Evolutionary conservation across 2,113 vertebrate species (phyloP).

Genomic region (Orycteropus afer): DNA sequence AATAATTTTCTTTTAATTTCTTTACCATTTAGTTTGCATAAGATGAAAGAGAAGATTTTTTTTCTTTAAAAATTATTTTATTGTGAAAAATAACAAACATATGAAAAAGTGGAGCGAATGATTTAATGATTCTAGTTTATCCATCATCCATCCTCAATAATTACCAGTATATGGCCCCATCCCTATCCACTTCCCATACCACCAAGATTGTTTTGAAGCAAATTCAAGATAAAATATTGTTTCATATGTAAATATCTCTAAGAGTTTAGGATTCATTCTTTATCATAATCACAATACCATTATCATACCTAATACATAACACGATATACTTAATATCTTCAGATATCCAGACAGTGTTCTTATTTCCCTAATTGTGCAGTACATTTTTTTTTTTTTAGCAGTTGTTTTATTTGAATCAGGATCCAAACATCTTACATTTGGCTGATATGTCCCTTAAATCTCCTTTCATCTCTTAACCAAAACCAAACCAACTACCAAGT

Average conservation of each 20-base stretch:
- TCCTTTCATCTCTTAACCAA: too few species aligned
- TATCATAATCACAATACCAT: background rate
- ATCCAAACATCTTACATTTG: background rate
- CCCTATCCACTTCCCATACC: background rate
- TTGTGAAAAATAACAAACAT: background rate
- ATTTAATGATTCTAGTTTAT: background rate
- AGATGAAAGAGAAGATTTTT: background rate
- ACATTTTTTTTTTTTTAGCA: background rate
- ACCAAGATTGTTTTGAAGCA: background rate
- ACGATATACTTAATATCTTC: background rate
- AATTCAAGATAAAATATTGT: background rate
- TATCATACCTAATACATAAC: background rate
- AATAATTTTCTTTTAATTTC: background rate
- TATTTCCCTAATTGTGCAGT: background rate
- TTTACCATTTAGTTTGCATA: conserved; percentile 20
- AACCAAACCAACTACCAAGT: too few species aligned
- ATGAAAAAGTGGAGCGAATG: background rate
- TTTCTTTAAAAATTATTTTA: background rate
- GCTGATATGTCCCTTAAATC: background rate
- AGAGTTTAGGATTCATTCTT: background rate
- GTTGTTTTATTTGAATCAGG: background rate
- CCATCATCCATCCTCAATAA: background rate
- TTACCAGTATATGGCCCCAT: background rate
- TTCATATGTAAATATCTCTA: background rate
- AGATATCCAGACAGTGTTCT: background rate